Percentiles rank a stretch among this genome's conserved stretches.
These are phyloP conservation scores for Lamellibrachia luymesi DNA, from an alignment of 1,140 invertebrate genomes.

Conservation along the genomic window DNA sequence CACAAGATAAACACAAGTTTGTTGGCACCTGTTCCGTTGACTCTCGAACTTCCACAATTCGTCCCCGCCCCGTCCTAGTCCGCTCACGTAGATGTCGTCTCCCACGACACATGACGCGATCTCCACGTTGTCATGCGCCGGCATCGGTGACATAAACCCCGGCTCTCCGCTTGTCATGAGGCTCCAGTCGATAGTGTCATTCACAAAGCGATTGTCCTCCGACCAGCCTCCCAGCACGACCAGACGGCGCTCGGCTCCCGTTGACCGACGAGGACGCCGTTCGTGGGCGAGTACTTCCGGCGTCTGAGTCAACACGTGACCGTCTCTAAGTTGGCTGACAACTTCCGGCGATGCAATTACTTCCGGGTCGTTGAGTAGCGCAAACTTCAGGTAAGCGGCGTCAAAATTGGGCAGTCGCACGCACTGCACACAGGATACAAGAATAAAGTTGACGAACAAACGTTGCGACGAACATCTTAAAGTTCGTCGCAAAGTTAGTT, in stretches of 20 bases:
- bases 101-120: not conserved
- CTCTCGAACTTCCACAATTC: not conserved
- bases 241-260: not conserved
- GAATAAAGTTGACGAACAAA: not conserved
- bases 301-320: not conserved
- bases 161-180: not conserved
- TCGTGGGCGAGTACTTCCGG: not conserved
- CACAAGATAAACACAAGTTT: not conserved
- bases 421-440: not conserved
- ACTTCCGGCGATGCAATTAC: not conserved
- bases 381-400: not conserved
- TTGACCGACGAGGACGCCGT: not conserved
- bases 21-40: not conserved
- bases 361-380: not conserved
- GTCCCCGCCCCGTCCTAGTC: not conserved
- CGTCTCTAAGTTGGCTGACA: not conserved
- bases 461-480: not conserved
- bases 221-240: not conserved
- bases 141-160: not conserved
- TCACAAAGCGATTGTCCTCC: not conserved
- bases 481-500: too few species aligned
- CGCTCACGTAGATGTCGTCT: not conserved
- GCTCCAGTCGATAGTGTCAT: not conserved
- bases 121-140: not conserved
- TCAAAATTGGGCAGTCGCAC: not conserved